A percentile compares a stretch with the other conserved stretches of the same genome.
These are phyloP conservation scores for Chionodraco myersi DNA, from an alignment of 2,113 vertebrate species.

Conservation along the genomic window DNA sequence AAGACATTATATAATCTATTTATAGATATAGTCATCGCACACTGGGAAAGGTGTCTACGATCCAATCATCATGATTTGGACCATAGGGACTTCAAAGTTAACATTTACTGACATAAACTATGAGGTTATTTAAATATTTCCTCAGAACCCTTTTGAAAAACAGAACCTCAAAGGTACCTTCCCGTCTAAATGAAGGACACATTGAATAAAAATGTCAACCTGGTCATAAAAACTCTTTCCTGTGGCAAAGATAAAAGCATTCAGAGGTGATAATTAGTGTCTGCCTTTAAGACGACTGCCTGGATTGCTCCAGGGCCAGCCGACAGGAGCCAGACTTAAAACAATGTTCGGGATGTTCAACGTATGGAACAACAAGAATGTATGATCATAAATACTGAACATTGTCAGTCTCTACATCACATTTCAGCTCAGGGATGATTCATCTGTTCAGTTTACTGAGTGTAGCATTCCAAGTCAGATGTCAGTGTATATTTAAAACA, in stretches of 20 bases:
- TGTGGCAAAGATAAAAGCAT: constrained; percentile 1
- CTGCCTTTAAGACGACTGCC: background rate
- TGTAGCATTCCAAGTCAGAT: background rate
- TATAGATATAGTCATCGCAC: background rate
- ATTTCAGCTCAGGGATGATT: background rate
- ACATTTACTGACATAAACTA: background rate
- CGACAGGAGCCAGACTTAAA: constrained; percentile 1
- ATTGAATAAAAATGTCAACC: background rate
- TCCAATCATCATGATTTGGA: background rate
- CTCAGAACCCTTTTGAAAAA: too few species aligned
- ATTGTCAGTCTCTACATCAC: background rate
- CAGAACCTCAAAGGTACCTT: too few species aligned
- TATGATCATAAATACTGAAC: background rate
- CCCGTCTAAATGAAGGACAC: too few species aligned
- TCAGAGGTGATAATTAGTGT: background rate
- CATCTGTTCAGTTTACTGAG: background rate
- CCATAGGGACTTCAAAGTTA: background rate
- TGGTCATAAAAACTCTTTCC: background rate
- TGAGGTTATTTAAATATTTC: background rate
- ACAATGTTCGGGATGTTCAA: background rate
- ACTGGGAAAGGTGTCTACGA: background rate
- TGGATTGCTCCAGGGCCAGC: background rate
- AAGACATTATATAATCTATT: constrained; percentile 14
- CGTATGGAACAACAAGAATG: background rate
- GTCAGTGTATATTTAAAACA: background rate